phyloP scores from a whole-genome alignment of 1,140 invertebrate genomes.

The Ylistrum balloti region DNA sequence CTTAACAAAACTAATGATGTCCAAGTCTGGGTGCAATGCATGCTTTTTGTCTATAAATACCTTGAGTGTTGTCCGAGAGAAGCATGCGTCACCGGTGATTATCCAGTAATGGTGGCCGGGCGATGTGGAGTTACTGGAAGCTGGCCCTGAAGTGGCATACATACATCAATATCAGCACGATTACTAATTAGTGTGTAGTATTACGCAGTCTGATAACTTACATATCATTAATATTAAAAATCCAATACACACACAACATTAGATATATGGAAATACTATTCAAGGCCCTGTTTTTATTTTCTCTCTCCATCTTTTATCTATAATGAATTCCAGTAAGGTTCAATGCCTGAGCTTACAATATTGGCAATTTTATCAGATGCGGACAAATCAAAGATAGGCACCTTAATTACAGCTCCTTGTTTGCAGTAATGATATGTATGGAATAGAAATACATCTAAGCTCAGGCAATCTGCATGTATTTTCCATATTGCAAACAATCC shows the following conservation, averaged over 20 bases:
- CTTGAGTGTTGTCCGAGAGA: background rate
- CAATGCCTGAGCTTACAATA: constrained; percentile 43
- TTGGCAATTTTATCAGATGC: constrained; percentile 46
- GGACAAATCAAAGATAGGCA: constrained; percentile 44
- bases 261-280: constrained; percentile 47
- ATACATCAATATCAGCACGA: constrained; percentile 46
- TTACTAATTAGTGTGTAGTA: constrained; percentile 49
- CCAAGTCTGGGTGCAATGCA: background rate
- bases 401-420: constrained; percentile 44
- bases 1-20: background rate
- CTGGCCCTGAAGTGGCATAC: constrained; percentile 24
- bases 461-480: constrained; percentile 44
- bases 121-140: constrained; percentile 10
- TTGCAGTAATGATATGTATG: constrained; percentile 44
- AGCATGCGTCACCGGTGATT: constrained; percentile 19
- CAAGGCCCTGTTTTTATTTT: constrained; percentile 38
- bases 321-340: constrained; percentile 42
- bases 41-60: constrained; percentile 28
- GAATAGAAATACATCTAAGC: constrained; percentile 40
- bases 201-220: constrained; percentile 41
- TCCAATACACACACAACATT: constrained; percentile 41
- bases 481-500: constrained; percentile 42
- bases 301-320: constrained; percentile 43
- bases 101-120: background rate
- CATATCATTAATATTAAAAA: constrained; percentile 50